Conservation (phyloP, 2,888 invertebrate species). For the Thalpophila matura region DNA sequence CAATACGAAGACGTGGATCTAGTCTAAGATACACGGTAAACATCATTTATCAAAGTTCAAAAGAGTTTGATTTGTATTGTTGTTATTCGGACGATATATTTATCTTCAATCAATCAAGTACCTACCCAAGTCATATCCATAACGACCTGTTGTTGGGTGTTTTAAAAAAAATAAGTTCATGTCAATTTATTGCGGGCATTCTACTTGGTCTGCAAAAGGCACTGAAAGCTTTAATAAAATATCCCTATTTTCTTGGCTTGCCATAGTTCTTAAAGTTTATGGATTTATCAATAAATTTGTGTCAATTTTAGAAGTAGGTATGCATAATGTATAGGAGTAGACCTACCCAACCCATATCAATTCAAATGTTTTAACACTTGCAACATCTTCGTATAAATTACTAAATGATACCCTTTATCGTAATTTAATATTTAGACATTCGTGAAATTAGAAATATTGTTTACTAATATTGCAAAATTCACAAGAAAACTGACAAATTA, state of each 20-base stretch:
- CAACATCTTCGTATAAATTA: conserved; percentile 21
- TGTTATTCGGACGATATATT: conserved; percentile 38
- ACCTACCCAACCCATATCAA: neutral
- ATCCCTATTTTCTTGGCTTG: too few species aligned
- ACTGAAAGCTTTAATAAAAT: neutral
- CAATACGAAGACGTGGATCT: conserved; percentile 26
- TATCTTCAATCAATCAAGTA: conserved; percentile 55
- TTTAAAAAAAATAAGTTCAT: conserved; percentile 11
- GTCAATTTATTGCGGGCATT: neutral
- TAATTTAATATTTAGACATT: conserved; percentile 8
- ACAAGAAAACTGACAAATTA: conserved; percentile 30
- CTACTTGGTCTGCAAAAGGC: neutral
- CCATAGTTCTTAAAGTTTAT: too few species aligned
- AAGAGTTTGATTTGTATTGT: conserved; percentile 62
- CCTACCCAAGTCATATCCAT: neutral
- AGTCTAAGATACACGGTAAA: conserved; percentile 52
- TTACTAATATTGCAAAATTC: conserved; percentile 19
- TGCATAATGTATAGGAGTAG: neutral
- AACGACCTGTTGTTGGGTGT: neutral
- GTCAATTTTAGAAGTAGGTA: neutral
- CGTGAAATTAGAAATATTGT: conserved; percentile 6
- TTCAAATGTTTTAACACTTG: neutral
- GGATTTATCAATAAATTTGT: neutral
- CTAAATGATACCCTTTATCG: conserved; percentile 8
- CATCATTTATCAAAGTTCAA: conserved; percentile 64